phyloP scores from a whole-genome alignment of 2,113 vertebrate species.

The Centrocercus urophasianus region DNA sequence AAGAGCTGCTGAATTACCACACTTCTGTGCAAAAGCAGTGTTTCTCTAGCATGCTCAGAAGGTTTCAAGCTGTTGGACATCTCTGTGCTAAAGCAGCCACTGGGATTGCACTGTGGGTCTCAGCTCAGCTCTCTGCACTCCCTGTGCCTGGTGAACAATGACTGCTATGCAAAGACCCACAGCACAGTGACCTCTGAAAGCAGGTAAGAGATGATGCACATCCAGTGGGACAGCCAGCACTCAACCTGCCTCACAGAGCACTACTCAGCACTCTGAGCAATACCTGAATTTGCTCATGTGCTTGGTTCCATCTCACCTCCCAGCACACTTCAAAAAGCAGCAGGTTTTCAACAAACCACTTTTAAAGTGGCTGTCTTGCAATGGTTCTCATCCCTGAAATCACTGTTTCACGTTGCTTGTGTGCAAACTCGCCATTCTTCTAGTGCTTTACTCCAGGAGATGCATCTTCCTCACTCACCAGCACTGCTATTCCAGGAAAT shows the following conservation, averaged over 20 bases:
- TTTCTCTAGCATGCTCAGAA: not conserved
- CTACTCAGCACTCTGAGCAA: not conserved
- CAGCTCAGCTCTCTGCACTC: not conserved
- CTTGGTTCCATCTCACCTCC: not conserved
- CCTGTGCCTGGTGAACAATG: not conserved
- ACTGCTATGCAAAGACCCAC: not conserved
- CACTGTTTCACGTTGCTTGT: not conserved
- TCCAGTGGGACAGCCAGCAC: not conserved
- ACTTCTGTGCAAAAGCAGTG: not conserved
- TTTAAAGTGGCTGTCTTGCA: not conserved
- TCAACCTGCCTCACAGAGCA: not conserved
- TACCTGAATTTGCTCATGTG: not conserved
- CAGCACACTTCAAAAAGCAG: not conserved
- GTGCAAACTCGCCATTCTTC: not conserved
- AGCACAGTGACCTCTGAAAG: not conserved
- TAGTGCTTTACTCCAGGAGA: not conserved
- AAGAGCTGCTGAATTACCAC: not conserved
- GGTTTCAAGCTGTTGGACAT: not conserved
- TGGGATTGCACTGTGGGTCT: rapidly evolving
- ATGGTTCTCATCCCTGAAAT: not conserved
- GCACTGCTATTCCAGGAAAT: not conserved
- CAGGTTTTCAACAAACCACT: not conserved
- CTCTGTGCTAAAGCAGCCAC: not conserved
- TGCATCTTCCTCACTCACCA: not conserved
- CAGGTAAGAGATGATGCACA: rapidly evolving